A percentile compares a stretch with the other conserved stretches of the same genome.
phyloP scores from a whole-genome alignment of 2,113 vertebrate species.

The Tapirus terrestris region DNA sequence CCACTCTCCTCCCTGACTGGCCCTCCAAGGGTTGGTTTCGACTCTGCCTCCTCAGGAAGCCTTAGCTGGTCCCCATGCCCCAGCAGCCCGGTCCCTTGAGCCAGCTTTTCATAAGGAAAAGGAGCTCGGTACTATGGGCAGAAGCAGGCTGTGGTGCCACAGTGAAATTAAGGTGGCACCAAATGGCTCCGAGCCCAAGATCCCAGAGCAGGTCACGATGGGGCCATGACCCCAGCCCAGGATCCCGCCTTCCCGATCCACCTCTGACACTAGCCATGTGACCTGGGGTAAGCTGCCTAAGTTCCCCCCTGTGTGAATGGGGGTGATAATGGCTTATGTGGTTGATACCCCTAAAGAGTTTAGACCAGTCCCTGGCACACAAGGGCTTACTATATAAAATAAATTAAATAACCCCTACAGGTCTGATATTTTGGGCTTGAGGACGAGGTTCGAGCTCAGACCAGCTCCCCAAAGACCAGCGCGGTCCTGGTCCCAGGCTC shows the following conservation, averaged over 20 bases:
- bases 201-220: too few species aligned
- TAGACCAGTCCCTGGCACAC: background rate
- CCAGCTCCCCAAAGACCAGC: background rate
- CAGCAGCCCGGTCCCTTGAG: background rate
- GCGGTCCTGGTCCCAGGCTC: fast-evolving
- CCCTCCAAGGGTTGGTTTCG: background rate
- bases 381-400: background rate
- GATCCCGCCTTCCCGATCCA: background rate
- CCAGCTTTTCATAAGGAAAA: background rate
- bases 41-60: background rate
- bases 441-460: background rate
- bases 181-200: too few species aligned
- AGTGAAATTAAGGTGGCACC: too few species aligned
- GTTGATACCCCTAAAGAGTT: background rate
- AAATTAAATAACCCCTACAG: background rate
- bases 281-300: too few species aligned
- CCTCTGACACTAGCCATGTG: background rate
- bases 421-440: background rate
- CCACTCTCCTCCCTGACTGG: fast-evolving
- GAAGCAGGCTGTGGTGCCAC: too few species aligned
- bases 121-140: fast-evolving
- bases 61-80: fast-evolving
- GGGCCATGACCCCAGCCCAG: too few species aligned
- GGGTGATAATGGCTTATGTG: fast-evolving
- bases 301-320: too few species aligned